Percentiles rank a stretch among this genome's conserved stretches.
Evolutionary conservation across 2,888 invertebrate genomes (phyloP).

Genomic region (Pristionchus fissidentatus): DNA sequence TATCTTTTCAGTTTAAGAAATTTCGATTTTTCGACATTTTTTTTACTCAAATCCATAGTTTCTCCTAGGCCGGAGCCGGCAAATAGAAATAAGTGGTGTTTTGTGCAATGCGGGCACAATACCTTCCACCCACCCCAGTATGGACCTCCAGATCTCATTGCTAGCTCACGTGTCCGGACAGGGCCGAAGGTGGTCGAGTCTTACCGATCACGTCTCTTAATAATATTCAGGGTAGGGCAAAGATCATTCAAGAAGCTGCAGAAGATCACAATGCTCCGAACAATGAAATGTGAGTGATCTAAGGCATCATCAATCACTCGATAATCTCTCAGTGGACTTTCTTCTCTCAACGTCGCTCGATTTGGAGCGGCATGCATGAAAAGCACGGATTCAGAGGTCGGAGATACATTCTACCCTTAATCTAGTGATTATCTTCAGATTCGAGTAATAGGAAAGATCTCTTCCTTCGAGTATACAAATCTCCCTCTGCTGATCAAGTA

Average conservation of each 20-base stretch:
- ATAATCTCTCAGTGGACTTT: not conserved
- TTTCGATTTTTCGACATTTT: no score
- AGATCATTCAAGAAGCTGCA: constrained; percentile 35
- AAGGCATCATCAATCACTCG: not conserved
- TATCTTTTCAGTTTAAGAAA: no score
- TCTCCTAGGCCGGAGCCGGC: no score
- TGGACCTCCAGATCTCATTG: no score
- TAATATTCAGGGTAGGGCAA: constrained; percentile 26
- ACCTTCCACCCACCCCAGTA: no score
- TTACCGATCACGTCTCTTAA: no score
- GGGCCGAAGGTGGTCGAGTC: no score
- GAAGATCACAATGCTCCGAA: constrained; percentile 46
- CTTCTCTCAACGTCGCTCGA: constrained; percentile 34
- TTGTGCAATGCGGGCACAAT: no score
- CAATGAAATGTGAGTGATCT: constrained; percentile 26
- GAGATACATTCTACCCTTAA: not conserved
- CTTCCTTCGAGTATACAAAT: constrained; percentile 4
- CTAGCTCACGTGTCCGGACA: no score
- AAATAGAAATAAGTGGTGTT: no score
- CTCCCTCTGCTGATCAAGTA: not conserved
- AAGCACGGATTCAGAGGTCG: constrained; percentile 43
- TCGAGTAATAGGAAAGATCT: not conserved
- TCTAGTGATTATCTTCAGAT: constrained; percentile 6
- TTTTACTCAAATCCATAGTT: no score
- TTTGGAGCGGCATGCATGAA: constrained; percentile 46